Conservation (phyloP, 1,140 invertebrate species). For the Macrocentrus cingulum region DNA sequence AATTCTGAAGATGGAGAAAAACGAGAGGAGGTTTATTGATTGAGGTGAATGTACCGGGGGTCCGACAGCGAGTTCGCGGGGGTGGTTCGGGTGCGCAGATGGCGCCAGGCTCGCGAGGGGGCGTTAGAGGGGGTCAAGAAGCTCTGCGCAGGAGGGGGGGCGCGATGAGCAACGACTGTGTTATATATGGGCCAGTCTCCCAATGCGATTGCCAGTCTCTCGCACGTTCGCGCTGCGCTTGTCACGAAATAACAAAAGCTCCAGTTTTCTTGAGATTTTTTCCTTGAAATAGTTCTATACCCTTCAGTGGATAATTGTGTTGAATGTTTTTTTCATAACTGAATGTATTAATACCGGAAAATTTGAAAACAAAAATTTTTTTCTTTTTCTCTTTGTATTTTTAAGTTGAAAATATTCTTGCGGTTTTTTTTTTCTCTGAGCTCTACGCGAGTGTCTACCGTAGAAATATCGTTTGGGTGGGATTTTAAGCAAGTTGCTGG, state of each 20-base stretch:
- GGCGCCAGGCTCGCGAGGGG: conserved; percentile 15
- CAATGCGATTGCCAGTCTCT: conserved; percentile 42
- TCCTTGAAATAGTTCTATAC: neutral
- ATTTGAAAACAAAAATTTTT: conserved; percentile 8
- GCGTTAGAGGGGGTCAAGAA: conserved; percentile 12
- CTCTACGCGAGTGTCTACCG: too few relatives aligned
- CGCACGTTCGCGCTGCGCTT: conserved; percentile 30
- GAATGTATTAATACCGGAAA: neutral
- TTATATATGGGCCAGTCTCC: conserved; percentile 40
- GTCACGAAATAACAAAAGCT: conserved; percentile 4
- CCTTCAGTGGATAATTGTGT: too few relatives aligned
- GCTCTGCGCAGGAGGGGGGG: conserved; percentile 5
- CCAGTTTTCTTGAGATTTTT: neutral
- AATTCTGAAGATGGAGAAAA: neutral
- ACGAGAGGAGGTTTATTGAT: conserved; percentile 44
- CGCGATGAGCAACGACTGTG: conserved; percentile 25
- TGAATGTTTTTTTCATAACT: neutral
- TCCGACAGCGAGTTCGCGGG: conserved; percentile 29
- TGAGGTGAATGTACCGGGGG: conserved; percentile 54
- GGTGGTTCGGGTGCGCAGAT: conserved; percentile 14
- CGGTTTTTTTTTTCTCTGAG: too few relatives aligned
- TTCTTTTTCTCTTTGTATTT: conserved; percentile 8
- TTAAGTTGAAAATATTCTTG: neutral
- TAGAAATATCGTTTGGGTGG: too few relatives aligned
- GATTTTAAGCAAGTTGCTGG: too few relatives aligned